Evolutionary conservation across 2,888 invertebrate genomes (phyloP), one percentile per base, ranked within the genome.

Genomic region (Rhamphomyia laevipes): DNA sequence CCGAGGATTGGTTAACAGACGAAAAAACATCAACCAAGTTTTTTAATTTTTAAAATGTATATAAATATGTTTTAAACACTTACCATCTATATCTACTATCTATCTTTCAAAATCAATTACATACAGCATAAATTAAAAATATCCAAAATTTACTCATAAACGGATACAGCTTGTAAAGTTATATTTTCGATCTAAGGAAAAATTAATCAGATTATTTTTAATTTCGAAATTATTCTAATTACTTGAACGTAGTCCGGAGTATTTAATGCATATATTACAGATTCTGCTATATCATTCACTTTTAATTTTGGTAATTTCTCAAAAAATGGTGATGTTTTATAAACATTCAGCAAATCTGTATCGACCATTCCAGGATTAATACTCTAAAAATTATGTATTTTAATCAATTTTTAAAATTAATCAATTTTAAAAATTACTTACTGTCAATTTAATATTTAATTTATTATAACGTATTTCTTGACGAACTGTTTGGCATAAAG

Each of bases 311-410:
- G 72, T 53, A 71, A 59, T 17, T 64, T 60, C 11, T 65, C 63
- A 44, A 70, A 65, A 17, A 65, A 58, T 33, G 61, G 61, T 10
- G 56, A 64, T 56, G 61, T 58, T 51, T 59, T 59, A 55, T 67
- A 70, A 48, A 67, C 67, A 59, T 69, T 66, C 42, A 76, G 58
- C 45, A 75, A 67, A 50, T 74, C 74, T 0, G 80, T 80, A 43
- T 72, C 71, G 16, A 80, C 79, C 55, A 78, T 62, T 16, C 81
- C 82, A 1, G 82, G 82, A 41, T 77, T 80, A 43, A 82, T 68
- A 57, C 77, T 78, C 82, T 82, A 55, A 31, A 50, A 38, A 33
- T 21, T 18, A n/a, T 16, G n/a, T n/a, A 27, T 27, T 6, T 27
- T 27, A 21, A 21, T 21, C n/a, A 21, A 9, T 27, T 27, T n/a